Base-by-base conservation (phyloP, 1,140 invertebrate genomes). In the Drosophila navojoa region DNA sequence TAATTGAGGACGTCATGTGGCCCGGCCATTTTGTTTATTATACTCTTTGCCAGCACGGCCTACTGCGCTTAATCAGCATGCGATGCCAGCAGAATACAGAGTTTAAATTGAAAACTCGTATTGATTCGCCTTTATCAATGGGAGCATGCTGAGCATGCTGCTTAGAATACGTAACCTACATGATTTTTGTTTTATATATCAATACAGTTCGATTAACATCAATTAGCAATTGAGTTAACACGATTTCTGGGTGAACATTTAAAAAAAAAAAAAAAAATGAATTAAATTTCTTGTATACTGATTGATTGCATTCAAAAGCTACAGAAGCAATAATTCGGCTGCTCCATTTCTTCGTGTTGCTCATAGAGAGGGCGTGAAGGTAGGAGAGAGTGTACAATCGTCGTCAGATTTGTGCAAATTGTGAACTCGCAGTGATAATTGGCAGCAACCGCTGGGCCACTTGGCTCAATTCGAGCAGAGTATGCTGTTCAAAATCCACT, bases 401-500 rank as follows among this genome's bases (percentile, higher is more conserved):
- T 67, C 71, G 71, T 16, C 27, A 10, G 10, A 2, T 5, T 13
- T 32, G 42, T 40, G 29, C 3, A 47, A 61, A 22, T 61, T 35
- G 42, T 58, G 44, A 59, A 63, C 59, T 70, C 53, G 58, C 27
- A 32, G 29, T 71, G 59, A 63, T 75, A 75, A 75, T 75, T 75
- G 66, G 71, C 71, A 58, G 58, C 58, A 71, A 71, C 55, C 53
- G 58, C 55, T 40, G 62, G 40, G 11, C 67, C 67, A 70, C 60
- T 74, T 58, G 57, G 13, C 38, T 49, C 62, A 63, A 50, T 59
- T 57, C 52, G 29, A 74, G 66, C 57, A 19, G n/a, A 13, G 71
- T 13, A 10, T 25, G 70, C 71, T 57, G 66, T 22, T 62, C 47
- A 54, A 67, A 72, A 72, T 72, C 70, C 70, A 67, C 70, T 72